Percentiles rank a stretch among this genome's conserved stretches.
These are phyloP conservation scores for Manduca sexta DNA, from an alignment of 1,140 invertebrate species.

Conservation along the genomic window DNA sequence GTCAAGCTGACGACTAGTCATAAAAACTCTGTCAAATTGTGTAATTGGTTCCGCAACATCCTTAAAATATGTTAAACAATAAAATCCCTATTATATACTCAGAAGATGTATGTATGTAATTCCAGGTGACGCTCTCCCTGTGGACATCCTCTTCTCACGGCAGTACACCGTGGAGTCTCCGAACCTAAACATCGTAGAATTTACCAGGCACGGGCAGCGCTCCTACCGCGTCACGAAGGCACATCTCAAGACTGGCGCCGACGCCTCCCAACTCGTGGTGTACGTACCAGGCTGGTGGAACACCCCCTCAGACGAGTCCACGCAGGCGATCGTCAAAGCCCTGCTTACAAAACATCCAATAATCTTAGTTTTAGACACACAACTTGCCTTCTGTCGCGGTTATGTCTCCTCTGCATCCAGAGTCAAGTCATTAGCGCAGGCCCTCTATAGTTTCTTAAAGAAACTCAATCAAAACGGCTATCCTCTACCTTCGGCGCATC, in stretches of 20 bases:
- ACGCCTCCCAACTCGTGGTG: conserved; percentile 2
- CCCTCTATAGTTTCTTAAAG: conserved; percentile 41
- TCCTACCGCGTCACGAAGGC: conserved; percentile 30
- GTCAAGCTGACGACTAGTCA: no score
- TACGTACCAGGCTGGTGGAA: conserved; percentile 56
- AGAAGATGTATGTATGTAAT: neutral
- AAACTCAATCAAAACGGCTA: conserved; percentile 45
- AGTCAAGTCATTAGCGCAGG: conserved; percentile 36
- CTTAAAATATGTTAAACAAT: no score
- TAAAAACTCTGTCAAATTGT: no score
- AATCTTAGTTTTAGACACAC: conserved; percentile 43
- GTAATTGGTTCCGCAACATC: no score
- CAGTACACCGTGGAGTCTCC: conserved; percentile 23
- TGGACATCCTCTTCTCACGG: conserved; percentile 40
- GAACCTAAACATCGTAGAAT: conserved; percentile 36
- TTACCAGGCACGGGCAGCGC: conserved; percentile 17
- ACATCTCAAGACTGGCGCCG: conserved; percentile 6
- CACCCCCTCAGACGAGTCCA: conserved; percentile 47
- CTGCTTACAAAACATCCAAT: conserved; percentile 30
- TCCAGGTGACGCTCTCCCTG: conserved; percentile 49
- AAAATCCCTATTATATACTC: no score
- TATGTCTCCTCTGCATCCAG: conserved; percentile 45
- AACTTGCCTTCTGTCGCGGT: conserved; percentile 36
- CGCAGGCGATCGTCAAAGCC: conserved; percentile 38
- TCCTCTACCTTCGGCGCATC: conserved; percentile 73